Evolutionary conservation across 2,113 vertebrate genomes (phyloP).

Genomic region (Corythoichthys haematopterus): DNA sequence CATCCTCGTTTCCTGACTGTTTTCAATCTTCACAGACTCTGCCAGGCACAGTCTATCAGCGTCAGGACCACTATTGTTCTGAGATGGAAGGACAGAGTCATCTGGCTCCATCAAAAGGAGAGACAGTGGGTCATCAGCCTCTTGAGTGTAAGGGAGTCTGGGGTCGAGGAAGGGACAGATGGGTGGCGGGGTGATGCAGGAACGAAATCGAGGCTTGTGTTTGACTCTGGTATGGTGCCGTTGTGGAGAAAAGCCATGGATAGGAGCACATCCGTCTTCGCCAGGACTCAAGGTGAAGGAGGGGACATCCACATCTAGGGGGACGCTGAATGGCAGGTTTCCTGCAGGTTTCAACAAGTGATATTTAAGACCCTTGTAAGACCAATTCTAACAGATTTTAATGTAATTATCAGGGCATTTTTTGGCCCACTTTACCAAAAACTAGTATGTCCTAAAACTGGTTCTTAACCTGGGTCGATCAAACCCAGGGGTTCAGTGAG

Average conservation of each 20-base stretch:
- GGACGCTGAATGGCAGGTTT: slow-evolving; percentile 64
- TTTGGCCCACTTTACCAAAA: too few relatives aligned
- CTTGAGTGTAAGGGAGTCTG: slow-evolving; percentile 68
- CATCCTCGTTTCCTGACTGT: slow-evolving; percentile 54
- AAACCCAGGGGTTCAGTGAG: too few relatives aligned
- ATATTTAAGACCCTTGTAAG: too few relatives aligned
- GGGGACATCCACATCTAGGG: slow-evolving; percentile 56
- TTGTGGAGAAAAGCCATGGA: slow-evolving; percentile 81
- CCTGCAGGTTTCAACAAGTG: too few relatives aligned
- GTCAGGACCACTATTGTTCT: not conserved
- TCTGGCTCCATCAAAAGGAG: slow-evolving; percentile 55
- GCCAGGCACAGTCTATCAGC: slow-evolving; percentile 52
- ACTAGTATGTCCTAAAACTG: not conserved
- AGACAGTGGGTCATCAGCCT: slow-evolving; percentile 40
- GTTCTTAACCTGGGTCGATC: too few relatives aligned
- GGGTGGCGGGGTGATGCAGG: slow-evolving; percentile 67
- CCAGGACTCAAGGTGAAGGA: slow-evolving; percentile 77
- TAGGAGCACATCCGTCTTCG: slow-evolving; percentile 90
- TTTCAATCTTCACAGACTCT: slow-evolving; percentile 76
- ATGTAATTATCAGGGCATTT: too few relatives aligned
- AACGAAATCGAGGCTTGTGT: slow-evolving; percentile 58
- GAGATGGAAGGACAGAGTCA: slow-evolving; percentile 19
- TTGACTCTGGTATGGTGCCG: slow-evolving; percentile 39
- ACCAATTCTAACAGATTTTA: too few relatives aligned
- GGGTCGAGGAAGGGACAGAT: slow-evolving; percentile 78